A percentile compares a stretch with the other conserved stretches of the same genome.
Conservation (phyloP, 2,888 invertebrate species). For the Gasteruption jaculator region DNA sequence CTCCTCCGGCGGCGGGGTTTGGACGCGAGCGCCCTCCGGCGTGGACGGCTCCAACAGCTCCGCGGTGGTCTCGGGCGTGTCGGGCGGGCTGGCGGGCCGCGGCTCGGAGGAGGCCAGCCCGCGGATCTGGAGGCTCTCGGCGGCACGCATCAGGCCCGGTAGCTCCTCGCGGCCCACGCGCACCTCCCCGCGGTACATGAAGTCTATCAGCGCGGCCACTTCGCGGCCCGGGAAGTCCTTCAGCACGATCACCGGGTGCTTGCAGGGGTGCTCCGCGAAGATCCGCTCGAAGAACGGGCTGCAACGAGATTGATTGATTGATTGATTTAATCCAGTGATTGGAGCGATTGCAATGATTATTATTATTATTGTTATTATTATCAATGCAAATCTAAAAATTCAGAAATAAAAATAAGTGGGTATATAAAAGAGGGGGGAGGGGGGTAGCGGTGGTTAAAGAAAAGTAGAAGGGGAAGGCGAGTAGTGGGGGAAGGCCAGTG, state of each 20-base stretch:
- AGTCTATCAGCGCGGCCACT: conserved; percentile 84
- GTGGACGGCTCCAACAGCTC: conserved; percentile 57
- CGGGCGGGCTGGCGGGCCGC: conserved; percentile 52
- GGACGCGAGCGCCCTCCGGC: conserved; percentile 48
- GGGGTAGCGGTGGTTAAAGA: too few species aligned
- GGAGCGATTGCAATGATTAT: too few species aligned
- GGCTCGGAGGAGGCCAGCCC: conserved; percentile 64
- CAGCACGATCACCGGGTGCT: conserved; percentile 87
- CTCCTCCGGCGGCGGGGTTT: conserved; percentile 47
- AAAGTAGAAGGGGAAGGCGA: too few species aligned
- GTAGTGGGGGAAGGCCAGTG: too few species aligned
- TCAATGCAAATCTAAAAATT: too few species aligned
- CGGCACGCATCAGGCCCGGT: conserved; percentile 78
- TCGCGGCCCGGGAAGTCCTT: conserved; percentile 88
- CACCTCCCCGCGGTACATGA: conserved; percentile 92
- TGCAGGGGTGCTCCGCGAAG: conserved; percentile 87
- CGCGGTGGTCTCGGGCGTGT: conserved; percentile 48
- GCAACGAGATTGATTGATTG: conserved; percentile 44
- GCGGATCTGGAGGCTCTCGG: conserved; percentile 80
- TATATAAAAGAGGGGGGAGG: too few species aligned
- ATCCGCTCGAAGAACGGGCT: conserved; percentile 87
- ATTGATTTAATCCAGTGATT: background rate
- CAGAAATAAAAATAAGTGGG: too few species aligned
- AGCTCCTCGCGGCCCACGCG: conserved; percentile 82
- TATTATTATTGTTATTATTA: background rate